phyloP scores from a whole-genome alignment of 2,888 invertebrate species.

The Heliconius erato region DNA sequence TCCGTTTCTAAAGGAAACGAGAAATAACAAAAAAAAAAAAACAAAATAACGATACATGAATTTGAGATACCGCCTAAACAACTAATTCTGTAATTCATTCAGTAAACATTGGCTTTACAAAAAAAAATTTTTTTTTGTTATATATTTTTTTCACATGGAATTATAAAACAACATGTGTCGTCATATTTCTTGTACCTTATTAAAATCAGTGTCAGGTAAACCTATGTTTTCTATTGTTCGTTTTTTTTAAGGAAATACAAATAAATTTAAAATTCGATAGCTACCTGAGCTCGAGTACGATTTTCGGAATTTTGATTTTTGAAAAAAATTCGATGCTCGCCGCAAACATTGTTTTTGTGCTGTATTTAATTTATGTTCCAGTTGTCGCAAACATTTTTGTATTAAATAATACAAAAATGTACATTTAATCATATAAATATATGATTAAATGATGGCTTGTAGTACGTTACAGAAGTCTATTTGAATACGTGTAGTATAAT shows the following conservation, averaged over 20 bases:
- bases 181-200: constrained; percentile 83
- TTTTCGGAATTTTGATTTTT: constrained; percentile 79
- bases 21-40: constrained; percentile 68
- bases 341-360: constrained; percentile 84
- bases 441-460: background rate
- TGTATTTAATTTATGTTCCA: constrained; percentile 56
- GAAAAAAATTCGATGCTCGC: constrained; percentile 80
- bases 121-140: constrained; percentile 14
- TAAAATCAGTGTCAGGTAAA: constrained; percentile 83
- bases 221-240: constrained; percentile 74
- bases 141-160: constrained; percentile 54
- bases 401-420: too few species aligned
- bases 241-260: constrained; percentile 83
- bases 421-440: too few species aligned
- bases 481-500: background rate
- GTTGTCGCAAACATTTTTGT: constrained; percentile 43
- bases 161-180: constrained; percentile 77
- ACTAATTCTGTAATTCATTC: constrained; percentile 77
- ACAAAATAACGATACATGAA: constrained; percentile 73
- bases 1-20: constrained; percentile 72
- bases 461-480: background rate
- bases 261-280: constrained; percentile 79
- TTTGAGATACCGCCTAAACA: constrained; percentile 63
- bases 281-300: constrained; percentile 83
- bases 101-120: constrained; percentile 61